phyloP scores from a whole-genome alignment of 2,113 vertebrate species.

The Archilochus colubris region DNA sequence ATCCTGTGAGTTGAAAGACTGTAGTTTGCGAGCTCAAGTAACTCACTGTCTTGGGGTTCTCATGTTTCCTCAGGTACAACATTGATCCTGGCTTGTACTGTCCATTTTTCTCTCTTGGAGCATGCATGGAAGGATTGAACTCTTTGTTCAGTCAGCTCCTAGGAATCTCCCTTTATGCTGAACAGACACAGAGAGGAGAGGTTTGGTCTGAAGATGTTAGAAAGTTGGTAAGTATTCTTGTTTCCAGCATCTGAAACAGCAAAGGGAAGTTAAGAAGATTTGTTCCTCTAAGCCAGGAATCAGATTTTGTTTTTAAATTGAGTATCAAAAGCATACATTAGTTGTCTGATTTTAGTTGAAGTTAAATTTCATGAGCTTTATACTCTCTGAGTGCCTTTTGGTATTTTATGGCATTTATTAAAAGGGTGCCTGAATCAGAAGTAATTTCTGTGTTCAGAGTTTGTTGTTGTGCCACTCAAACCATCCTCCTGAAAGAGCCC shows the following conservation, averaged over 20 bases:
- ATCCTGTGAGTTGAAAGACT: neutral
- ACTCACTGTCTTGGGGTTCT: neutral
- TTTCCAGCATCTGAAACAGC: neutral
- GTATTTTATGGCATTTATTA: neutral
- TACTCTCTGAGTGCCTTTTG: neutral
- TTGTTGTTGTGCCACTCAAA: neutral
- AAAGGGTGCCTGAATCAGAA: neutral
- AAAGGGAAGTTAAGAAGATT: neutral
- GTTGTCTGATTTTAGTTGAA: neutral
- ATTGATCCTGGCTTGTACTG: conserved; percentile 94
- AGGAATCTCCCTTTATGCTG: conserved; percentile 88
- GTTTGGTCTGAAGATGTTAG: conserved; percentile 93
- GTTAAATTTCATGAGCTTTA: neutral
- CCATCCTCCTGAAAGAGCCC: neutral
- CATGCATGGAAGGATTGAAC: conserved; percentile 96
- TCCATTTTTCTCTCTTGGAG: conserved; percentile 92
- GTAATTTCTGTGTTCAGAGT: neutral
- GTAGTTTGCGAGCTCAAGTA: neutral
- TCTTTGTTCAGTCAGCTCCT: conserved; percentile 87
- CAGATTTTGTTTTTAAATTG: neutral
- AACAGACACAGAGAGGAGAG: conserved; percentile 87
- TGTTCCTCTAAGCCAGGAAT: neutral
- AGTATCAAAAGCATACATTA: neutral
- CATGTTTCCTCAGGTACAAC: conserved; percentile 84
- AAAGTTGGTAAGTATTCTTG: conserved; percentile 85